phyloP scores from a whole-genome alignment of 2,797 vertebrate species.

The Echiichthys vipera region DNA sequence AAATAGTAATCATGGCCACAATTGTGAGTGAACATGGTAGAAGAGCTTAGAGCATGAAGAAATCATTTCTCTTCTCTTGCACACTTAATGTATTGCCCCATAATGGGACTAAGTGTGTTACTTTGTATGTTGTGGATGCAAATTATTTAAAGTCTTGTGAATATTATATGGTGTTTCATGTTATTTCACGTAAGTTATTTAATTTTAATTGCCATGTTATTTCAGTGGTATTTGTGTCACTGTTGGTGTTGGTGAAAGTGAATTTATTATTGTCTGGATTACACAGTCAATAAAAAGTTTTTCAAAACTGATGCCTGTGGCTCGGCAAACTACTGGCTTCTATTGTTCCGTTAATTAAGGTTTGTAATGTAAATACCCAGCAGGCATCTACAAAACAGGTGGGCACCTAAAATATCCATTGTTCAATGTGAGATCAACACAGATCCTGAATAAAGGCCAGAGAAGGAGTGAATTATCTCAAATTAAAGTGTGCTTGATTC shows the following conservation, averaged over 20 bases:
- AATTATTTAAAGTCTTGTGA: not conserved
- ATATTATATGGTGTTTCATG: not conserved
- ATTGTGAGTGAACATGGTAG: slow-evolving; percentile 23
- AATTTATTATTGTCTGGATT: slow-evolving; percentile 16
- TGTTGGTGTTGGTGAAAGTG: too few species aligned
- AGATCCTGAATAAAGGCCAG: slow-evolving; percentile 47
- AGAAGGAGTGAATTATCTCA: slow-evolving; percentile 29
- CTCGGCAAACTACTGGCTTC: slow-evolving; percentile 1
- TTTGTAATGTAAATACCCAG: slow-evolving; percentile 37
- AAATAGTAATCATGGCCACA: slow-evolving; percentile 67
- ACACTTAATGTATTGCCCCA: not conserved
- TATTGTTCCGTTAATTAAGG: slow-evolving; percentile 1
- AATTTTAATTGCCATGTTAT: not conserved
- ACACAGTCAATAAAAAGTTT: slow-evolving; percentile 19
- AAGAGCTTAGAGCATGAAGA: slow-evolving; percentile 16
- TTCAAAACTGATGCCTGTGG: slow-evolving; percentile 20
- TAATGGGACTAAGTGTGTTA: not conserved
- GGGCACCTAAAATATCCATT: slow-evolving; percentile 43
- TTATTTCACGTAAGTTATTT: not conserved
- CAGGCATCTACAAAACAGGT: slow-evolving; percentile 46
- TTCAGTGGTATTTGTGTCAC: not conserved
- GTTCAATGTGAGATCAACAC: slow-evolving; percentile 49
- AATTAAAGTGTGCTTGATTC: slow-evolving; percentile 61
- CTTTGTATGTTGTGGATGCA: not conserved
- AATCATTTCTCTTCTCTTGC: slow-evolving; percentile 11